A percentile compares a stretch with the other conserved stretches of the same genome.
These are phyloP conservation scores for Trichogramma evanescens DNA, from an alignment of 2,888 invertebrate species.

Conservation along the genomic window DNA sequence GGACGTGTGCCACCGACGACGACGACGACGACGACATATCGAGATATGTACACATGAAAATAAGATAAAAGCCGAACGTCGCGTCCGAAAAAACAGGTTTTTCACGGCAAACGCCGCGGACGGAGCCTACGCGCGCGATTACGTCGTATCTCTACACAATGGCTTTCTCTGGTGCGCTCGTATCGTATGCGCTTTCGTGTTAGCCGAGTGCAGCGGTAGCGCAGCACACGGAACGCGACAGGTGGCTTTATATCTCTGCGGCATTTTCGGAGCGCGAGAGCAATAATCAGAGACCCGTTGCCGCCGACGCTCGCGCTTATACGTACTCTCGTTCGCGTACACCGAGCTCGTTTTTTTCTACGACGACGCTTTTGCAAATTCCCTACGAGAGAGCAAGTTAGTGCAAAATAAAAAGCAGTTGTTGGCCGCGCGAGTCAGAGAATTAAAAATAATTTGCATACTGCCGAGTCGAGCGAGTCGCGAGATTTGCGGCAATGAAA, in stretches of 20 bases:
- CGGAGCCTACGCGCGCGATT: neutral
- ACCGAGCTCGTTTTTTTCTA: no score
- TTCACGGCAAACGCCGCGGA: conserved; percentile 15
- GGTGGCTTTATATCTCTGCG: neutral
- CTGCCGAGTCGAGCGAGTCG: neutral
- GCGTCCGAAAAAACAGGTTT: conserved; percentile 18
- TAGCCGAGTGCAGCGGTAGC: no score
- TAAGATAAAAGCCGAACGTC: no score
- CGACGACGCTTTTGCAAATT: no score
- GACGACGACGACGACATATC: no score
- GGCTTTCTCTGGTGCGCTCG: conserved; percentile 7
- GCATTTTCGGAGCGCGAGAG: conserved; percentile 4
- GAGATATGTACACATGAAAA: no score
- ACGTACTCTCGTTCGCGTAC: no score
- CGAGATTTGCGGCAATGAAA: neutral
- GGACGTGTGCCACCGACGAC: no score
- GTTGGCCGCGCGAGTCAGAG: neutral
- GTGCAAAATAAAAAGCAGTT: neutral
- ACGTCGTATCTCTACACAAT: conserved; percentile 7
- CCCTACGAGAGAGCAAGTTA: neutral
- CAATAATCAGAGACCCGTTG: neutral
- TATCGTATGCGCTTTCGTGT: neutral
- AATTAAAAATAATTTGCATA: neutral
- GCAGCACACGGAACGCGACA: neutral
- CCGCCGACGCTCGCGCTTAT: neutral